phyloP scores from a whole-genome alignment of 1,140 invertebrate species.

The Mylabris phalerata region DNA sequence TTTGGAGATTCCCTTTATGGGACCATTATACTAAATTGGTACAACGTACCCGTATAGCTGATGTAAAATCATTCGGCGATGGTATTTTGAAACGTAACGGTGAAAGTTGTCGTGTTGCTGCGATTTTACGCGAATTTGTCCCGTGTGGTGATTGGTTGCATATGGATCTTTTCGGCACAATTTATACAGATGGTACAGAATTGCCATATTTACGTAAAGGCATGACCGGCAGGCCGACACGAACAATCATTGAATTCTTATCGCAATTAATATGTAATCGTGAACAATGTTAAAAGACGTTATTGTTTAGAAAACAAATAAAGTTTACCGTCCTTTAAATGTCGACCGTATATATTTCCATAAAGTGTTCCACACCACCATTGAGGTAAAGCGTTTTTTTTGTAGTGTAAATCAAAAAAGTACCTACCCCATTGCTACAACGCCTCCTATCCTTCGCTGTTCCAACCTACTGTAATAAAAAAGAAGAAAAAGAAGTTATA shows the following conservation, averaged over 20 bases:
- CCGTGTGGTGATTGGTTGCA: constrained; percentile 58
- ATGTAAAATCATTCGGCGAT: constrained; percentile 55
- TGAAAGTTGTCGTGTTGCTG: constrained; percentile 62
- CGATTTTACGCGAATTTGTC: constrained; percentile 65
- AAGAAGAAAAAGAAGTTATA: too few species aligned
- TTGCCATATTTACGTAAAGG: constrained; percentile 52
- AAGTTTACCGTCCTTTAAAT: too few species aligned
- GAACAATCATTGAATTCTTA: constrained; percentile 55
- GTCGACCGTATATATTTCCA: too few species aligned
- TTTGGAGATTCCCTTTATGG: constrained; percentile 62
- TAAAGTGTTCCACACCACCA: too few species aligned
- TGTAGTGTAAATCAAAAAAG: too few species aligned
- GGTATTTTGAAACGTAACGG: constrained; percentile 32
- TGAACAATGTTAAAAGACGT: constrained; percentile 21
- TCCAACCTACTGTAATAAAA: too few species aligned
- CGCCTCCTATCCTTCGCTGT: too few species aligned
- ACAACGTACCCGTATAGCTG: constrained; percentile 36
- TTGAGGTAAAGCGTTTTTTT: too few species aligned
- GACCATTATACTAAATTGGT: constrained; percentile 47
- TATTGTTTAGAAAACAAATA: too few species aligned
- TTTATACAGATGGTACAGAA: constrained; percentile 47
- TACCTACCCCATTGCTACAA: too few species aligned
- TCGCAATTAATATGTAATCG: constrained; percentile 47
- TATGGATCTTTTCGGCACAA: constrained; percentile 64
- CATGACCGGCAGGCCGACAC: constrained; percentile 54